Conservation (phyloP, 2,888 invertebrate species). For the Cylloceria caligata region DNA sequence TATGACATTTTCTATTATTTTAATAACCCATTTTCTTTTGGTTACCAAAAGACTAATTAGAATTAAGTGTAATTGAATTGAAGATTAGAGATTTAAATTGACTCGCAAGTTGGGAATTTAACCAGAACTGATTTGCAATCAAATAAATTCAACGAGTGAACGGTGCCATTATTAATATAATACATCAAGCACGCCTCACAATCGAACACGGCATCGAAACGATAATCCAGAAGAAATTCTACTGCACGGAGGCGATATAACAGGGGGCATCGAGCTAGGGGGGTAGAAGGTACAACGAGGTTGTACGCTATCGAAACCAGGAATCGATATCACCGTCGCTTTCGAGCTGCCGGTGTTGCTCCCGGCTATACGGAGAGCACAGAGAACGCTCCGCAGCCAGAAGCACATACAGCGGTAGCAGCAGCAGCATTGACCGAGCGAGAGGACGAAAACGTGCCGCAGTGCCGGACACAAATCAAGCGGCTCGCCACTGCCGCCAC, state of each 20-base stretch:
- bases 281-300: not conserved
- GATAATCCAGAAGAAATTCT: not conserved
- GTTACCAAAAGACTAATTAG: no score
- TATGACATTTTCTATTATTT: no score
- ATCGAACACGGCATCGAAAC: not conserved
- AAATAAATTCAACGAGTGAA: no score
- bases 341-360: constrained; percentile 66
- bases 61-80: no score
- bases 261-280: no score
- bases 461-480: constrained; percentile 74
- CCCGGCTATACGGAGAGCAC: constrained; percentile 20
- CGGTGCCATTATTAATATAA: not conserved
- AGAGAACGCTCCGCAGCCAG: constrained; percentile 28
- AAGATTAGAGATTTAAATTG: no score
- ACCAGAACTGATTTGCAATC: no score
- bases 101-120: no score
- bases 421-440: constrained; percentile 62
- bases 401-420: constrained; percentile 56
- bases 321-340: constrained; percentile 75
- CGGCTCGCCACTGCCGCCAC: constrained; percentile 61
- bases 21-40: no score
- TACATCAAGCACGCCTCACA: not conserved
- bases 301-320: constrained; percentile 71
- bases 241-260: not conserved
- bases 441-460: constrained; percentile 33